Evolutionary conservation across 2,113 vertebrate genomes (phyloP).

Genomic region (Oophaga pumilio): DNA sequence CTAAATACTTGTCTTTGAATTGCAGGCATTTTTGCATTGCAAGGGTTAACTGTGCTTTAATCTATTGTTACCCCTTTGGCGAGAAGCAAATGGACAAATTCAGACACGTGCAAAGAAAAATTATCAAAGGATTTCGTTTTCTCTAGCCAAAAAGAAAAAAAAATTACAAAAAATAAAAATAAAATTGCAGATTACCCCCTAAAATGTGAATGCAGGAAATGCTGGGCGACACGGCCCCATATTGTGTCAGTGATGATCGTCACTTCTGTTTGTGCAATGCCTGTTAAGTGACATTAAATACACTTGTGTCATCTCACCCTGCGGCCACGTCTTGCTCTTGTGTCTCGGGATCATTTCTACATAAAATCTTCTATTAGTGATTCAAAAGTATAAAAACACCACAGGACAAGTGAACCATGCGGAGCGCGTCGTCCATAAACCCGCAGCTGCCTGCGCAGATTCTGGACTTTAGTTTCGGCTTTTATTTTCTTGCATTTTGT

Average conservation of each 20-base stretch:
- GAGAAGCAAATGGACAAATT: constrained; percentile 31
- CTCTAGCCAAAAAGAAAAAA: not conserved
- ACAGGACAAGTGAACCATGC: no score
- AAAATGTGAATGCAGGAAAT: not conserved
- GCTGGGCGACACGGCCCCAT: not conserved
- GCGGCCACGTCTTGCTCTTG: not conserved
- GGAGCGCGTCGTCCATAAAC: no score
- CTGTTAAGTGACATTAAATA: constrained; percentile 47
- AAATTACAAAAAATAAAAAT: not conserved
- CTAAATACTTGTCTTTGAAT: constrained; percentile 10
- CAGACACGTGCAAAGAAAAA: constrained; percentile 17
- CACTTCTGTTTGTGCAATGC: not conserved
- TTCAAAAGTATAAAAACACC: not conserved
- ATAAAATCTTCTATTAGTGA: not conserved
- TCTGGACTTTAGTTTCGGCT: no score
- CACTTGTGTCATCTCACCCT: constrained; percentile 17
- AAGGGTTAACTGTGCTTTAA: constrained; percentile 25
- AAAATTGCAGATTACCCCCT: not conserved
- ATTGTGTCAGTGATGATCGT: not conserved
- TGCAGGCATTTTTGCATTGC: not conserved
- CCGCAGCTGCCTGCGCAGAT: no score
- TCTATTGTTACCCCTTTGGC: constrained; percentile 39
- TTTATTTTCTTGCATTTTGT: not conserved
- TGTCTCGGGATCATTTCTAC: not conserved
- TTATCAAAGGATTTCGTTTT: not conserved